Evolutionary conservation across 1,140 invertebrate genomes (phyloP).

Genomic region (Berghia stephanieae): DNA sequence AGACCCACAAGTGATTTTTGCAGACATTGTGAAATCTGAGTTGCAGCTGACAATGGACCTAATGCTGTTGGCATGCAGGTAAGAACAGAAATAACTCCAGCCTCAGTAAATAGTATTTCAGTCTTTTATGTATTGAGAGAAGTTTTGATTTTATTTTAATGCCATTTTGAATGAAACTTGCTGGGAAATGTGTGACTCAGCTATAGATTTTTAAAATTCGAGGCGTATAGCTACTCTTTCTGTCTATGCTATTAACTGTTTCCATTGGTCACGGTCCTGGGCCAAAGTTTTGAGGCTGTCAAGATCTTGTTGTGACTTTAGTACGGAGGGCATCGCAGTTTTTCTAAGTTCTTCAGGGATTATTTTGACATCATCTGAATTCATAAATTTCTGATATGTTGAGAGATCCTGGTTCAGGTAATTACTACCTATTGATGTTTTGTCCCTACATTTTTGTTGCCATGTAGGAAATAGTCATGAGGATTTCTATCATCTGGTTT

Average conservation of each 20-base stretch:
- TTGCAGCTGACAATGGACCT: constrained; percentile 73
- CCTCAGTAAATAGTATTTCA: not conserved
- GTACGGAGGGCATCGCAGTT: too few relatives aligned
- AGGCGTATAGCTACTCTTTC: too few relatives aligned
- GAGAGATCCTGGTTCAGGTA: not conserved
- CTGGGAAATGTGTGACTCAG: too few relatives aligned
- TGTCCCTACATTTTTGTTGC: not conserved
- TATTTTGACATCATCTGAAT: not conserved
- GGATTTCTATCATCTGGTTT: too few relatives aligned
- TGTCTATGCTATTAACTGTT: too few relatives aligned
- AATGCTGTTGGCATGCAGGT: constrained; percentile 73
- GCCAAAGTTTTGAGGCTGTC: too few relatives aligned
- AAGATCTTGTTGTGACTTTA: too few relatives aligned
- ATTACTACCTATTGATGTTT: not conserved
- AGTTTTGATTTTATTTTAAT: not conserved
- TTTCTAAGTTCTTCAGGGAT: too few relatives aligned
- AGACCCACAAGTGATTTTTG: constrained; percentile 30
- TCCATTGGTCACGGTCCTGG: too few relatives aligned
- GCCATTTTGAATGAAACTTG: not conserved
- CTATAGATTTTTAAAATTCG: too few relatives aligned
- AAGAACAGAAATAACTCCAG: too few relatives aligned
- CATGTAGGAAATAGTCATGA: too few relatives aligned
- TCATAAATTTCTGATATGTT: not conserved
- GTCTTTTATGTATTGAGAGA: not conserved
- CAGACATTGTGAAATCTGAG: constrained; percentile 69